Conservation (phyloP, 2,888 invertebrate species). For the Agrochola macilenta region DNA sequence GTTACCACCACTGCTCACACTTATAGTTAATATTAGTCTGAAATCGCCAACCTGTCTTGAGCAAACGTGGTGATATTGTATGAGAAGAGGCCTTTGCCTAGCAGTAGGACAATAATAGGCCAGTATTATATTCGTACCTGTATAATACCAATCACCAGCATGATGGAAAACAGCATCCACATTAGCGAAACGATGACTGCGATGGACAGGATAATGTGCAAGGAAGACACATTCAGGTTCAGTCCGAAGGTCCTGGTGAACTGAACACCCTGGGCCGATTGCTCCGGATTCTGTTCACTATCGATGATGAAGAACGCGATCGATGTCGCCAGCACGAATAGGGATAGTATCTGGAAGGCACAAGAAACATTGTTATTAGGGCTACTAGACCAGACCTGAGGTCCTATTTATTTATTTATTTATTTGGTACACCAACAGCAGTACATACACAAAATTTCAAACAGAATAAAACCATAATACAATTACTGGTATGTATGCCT, state of each 20-base stretch:
- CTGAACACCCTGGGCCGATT: background rate
- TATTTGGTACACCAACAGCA: no score
- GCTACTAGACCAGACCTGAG: no score
- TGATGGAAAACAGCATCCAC: constrained; percentile 64
- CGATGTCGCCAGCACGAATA: constrained; percentile 19
- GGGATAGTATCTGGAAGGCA: constrained; percentile 44
- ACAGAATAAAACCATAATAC: no score
- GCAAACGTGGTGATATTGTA: no score
- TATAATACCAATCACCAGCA: constrained; percentile 65
- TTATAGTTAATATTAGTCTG: no score
- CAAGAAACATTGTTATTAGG: background rate
- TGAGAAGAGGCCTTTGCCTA: no score
- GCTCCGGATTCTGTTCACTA: background rate
- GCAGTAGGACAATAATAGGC: no score
- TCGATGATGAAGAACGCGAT: constrained; percentile 28
- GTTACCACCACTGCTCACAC: no score
- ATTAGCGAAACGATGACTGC: constrained; percentile 44
- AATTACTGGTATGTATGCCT: no score
- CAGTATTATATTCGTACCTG: constrained; percentile 56
- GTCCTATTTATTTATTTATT: no score
- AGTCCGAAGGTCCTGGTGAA: constrained; percentile 44
- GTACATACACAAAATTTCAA: no score
- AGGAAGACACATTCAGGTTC: constrained; percentile 47
- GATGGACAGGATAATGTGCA: constrained; percentile 53
- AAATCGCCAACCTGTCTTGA: no score